Percentiles rank a stretch among this genome's conserved stretches.
Evolutionary conservation across 2,797 vertebrate species (phyloP).

Genomic region (Salmo trutta): DNA sequence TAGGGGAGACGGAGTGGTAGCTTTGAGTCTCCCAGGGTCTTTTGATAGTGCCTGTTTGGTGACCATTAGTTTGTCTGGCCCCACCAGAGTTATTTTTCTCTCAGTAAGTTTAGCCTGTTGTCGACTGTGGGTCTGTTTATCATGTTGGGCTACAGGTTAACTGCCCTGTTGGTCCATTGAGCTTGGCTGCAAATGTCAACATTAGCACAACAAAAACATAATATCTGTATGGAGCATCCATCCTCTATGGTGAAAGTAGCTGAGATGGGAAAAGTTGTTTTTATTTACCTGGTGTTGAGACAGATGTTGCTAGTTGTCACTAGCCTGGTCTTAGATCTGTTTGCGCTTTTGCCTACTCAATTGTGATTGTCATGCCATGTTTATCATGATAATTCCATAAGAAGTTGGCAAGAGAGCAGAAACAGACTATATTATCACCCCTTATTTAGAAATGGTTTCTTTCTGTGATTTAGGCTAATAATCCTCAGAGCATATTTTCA

Average conservation of each 20-base stretch:
- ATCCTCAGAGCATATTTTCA: background rate
- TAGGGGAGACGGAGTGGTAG: constrained; percentile 63
- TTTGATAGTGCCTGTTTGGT: constrained; percentile 66
- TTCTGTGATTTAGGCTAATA: background rate
- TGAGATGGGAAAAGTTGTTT: background rate
- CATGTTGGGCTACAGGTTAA: constrained; percentile 57
- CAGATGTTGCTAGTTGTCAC: background rate
- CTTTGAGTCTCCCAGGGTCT: constrained; percentile 62
- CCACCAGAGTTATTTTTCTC: constrained; percentile 51
- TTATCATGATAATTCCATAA: background rate
- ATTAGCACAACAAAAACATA: constrained; percentile 13
- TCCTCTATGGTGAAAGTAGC: background rate
- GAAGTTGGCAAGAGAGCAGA: background rate
- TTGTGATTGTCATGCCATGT: background rate
- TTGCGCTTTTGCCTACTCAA: background rate
- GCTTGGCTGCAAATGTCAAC: constrained; percentile 36
- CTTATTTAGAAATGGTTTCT: background rate
- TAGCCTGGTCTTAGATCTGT: background rate
- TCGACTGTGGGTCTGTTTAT: constrained; percentile 58
- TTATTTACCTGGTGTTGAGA: background rate
- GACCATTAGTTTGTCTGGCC: constrained; percentile 59
- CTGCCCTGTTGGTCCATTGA: constrained; percentile 48
- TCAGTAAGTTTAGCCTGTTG: constrained; percentile 37
- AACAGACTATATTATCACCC: background rate
- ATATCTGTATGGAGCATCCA: constrained; percentile 20